A percentile compares a stretch with the other conserved stretches of the same genome.
phyloP scores from a whole-genome alignment of 2,113 vertebrate species.

The Oryzias curvinotus region DNA sequence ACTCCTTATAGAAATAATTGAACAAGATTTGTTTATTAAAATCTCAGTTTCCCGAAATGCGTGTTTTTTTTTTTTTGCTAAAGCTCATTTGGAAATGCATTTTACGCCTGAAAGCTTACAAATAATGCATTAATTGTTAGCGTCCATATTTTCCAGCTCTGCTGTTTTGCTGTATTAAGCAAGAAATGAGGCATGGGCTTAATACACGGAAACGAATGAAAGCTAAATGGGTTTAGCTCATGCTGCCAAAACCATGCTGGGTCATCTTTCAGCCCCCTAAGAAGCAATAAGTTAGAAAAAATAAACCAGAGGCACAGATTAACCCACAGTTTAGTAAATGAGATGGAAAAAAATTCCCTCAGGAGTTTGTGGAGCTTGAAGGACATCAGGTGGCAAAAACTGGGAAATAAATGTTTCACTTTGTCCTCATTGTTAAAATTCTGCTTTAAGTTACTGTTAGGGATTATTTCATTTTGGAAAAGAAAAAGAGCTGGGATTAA shows the following conservation, averaged over 20 bases:
- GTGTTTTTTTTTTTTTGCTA: no score
- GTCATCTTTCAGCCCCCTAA: slow-evolving; percentile 4
- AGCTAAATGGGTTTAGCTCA: slow-evolving; percentile 1
- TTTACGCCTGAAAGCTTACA: slow-evolving; percentile 1
- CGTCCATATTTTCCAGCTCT: slow-evolving; percentile 6
- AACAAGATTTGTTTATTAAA: no score
- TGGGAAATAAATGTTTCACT: no score
- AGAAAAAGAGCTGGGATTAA: no score
- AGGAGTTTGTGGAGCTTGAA: slow-evolving; percentile 1
- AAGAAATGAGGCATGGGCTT: slow-evolving; percentile 29
- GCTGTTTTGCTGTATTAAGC: slow-evolving; percentile 1
- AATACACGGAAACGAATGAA: slow-evolving; percentile 18
- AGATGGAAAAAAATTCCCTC: background rate
- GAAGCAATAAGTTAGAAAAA: slow-evolving; percentile 6
- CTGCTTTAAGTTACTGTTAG: no score
- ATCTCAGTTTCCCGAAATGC: no score
- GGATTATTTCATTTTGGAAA: no score
- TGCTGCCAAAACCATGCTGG: slow-evolving; percentile 17
- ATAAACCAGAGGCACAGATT: background rate
- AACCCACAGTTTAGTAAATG: background rate
- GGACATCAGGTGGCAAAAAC: background rate
- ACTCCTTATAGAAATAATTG: no score
- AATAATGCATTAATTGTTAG: slow-evolving; percentile 9
- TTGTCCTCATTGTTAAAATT: no score
- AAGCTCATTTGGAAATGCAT: background rate